phyloP scores from a whole-genome alignment of 2,113 vertebrate species.

The Triplophysa rosa region DNA sequence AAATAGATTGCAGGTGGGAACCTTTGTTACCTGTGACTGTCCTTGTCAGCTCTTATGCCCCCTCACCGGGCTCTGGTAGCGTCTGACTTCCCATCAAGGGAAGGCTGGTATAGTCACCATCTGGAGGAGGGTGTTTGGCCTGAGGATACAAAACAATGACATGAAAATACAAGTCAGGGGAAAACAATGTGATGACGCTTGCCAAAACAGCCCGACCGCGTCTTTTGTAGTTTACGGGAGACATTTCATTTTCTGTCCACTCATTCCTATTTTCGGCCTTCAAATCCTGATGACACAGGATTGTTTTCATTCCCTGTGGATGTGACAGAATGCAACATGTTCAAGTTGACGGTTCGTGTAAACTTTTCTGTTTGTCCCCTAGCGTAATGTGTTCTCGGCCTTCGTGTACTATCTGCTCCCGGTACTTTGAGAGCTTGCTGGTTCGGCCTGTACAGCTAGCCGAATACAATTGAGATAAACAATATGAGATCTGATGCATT shows the following conservation, averaged over 20 bases:
- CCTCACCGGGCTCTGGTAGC: constrained; percentile 9
- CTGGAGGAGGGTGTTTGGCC: constrained; percentile 67
- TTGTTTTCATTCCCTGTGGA: constrained; percentile 39
- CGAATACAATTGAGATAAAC: not conserved
- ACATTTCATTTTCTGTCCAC: constrained; percentile 57
- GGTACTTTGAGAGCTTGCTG: not conserved
- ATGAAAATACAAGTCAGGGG: constrained; percentile 66
- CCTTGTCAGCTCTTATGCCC: constrained; percentile 37
- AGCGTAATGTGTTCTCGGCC: constrained; percentile 8
- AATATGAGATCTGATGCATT: not conserved
- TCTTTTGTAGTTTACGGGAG: constrained; percentile 58
- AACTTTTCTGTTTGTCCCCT: constrained; percentile 32
- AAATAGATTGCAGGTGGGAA: constrained; percentile 26
- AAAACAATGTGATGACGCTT: constrained; percentile 61
- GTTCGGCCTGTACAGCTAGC: not conserved
- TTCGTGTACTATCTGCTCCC: constrained; percentile 21
- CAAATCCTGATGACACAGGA: constrained; percentile 64
- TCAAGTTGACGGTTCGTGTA: constrained; percentile 17
- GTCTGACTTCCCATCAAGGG: constrained; percentile 31
- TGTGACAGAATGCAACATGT: constrained; percentile 11
- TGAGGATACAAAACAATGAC: constrained; percentile 67
- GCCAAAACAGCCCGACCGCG: constrained; percentile 40
- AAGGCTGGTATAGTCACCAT: constrained; percentile 38
- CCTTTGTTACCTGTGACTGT: constrained; percentile 24
- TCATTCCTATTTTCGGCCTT: constrained; percentile 42